These are phyloP conservation scores for Pocillopora damicornis DNA, from an alignment of 64 coral and sea anemone genomes.

Conservation along the genomic window DNA sequence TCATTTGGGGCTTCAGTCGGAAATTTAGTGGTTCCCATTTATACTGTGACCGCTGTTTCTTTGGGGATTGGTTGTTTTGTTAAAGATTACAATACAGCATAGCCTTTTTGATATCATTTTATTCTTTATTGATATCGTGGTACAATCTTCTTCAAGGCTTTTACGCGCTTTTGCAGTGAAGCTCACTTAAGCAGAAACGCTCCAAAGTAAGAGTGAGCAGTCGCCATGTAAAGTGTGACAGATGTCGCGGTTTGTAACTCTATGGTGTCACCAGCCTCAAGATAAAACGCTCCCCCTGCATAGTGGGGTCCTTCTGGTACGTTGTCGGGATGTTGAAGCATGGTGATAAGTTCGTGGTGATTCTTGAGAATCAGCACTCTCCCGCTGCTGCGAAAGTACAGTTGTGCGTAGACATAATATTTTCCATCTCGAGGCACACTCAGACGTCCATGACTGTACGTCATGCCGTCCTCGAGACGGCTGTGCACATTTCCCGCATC, in stretches of 20 bases:
- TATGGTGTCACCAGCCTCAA: constrained; percentile 1
- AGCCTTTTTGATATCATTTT: too few relatives aligned
- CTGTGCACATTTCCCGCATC: not conserved
- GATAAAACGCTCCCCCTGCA: constrained; percentile 10
- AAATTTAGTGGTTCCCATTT: too few relatives aligned
- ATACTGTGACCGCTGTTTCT: too few relatives aligned
- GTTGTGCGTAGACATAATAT: constrained; percentile 20
- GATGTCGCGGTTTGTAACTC: not conserved
- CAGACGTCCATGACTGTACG: not conserved
- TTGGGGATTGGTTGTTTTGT: too few relatives aligned
- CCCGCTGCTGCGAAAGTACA: not conserved
- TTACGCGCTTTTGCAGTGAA: not conserved
- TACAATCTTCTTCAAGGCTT: not conserved
- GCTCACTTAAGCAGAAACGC: constrained; percentile 6
- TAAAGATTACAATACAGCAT: too few relatives aligned
- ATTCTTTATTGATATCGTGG: not conserved
- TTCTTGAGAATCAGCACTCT: not conserved
- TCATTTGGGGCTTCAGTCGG: too few relatives aligned
- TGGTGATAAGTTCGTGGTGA: not conserved
- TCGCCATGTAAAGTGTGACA: not conserved
- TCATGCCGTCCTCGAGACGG: not conserved
- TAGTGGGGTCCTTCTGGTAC: not conserved
- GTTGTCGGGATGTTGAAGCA: not conserved
- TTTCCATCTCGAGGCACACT: not conserved
- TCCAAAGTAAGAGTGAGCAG: not conserved